These are phyloP conservation scores for Pollenia labialis DNA, from an alignment of 2,888 invertebrate genomes.

Conservation along the genomic window DNA sequence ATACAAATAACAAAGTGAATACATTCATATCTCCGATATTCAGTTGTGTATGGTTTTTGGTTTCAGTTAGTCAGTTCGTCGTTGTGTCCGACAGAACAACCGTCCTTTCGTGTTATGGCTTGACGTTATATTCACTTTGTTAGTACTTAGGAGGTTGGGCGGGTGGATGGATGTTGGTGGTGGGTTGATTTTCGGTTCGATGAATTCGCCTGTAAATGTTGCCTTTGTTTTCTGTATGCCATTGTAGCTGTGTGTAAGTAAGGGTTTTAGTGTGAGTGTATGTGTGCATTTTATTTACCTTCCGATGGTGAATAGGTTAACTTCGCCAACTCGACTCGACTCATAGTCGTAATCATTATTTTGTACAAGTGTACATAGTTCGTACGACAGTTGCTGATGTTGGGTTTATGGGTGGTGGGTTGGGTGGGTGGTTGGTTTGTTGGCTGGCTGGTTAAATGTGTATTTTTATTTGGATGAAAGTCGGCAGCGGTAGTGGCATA, in stretches of 20 bases:
- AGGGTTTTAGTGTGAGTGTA: constrained; percentile 11
- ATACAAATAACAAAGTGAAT: constrained; percentile 55
- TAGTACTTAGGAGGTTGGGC: constrained; percentile 19
- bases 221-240: constrained; percentile 52
- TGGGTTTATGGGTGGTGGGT: constrained; percentile 39
- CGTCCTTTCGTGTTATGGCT: constrained; percentile 19
- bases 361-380: constrained; percentile 14
- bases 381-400: constrained; percentile 17
- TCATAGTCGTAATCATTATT: constrained; percentile 60
- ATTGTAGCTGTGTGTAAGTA: constrained; percentile 26
- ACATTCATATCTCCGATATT: constrained; percentile 66
- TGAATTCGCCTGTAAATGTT: constrained; percentile 65
- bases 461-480: constrained; percentile 38
- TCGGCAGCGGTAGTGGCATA: constrained; percentile 40
- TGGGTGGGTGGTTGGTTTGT: constrained; percentile 48
- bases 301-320: constrained; percentile 73
- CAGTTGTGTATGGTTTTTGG: constrained; percentile 71
- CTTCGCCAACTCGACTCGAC: constrained; percentile 68
- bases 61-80: constrained; percentile 67
- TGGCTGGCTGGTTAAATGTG: constrained; percentile 28
- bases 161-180: constrained; percentile 52
- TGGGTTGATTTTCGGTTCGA: constrained; percentile 70
- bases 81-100: constrained; percentile 19
- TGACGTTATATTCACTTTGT: constrained; percentile 50
- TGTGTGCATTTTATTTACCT: constrained; percentile 65